Conservation (phyloP, 2,888 invertebrate genomes). For the Rhabditoides inermis region DNA sequence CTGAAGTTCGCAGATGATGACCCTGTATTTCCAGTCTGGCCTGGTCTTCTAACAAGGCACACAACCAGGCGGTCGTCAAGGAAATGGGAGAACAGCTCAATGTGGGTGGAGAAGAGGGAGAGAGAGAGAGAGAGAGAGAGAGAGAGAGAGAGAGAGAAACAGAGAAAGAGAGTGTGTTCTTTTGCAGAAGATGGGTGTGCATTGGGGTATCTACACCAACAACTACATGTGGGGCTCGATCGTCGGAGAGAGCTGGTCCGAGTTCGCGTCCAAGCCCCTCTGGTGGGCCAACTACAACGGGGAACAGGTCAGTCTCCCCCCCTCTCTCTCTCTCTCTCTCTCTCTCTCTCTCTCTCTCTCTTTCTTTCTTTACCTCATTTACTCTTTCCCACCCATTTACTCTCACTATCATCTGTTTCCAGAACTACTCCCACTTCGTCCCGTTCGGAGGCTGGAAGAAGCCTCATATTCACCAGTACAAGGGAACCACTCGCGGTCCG, state of each 20-base stretch:
- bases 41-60: too few species aligned
- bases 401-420: not conserved
- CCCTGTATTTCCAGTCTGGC: too few species aligned
- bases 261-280: not conserved
- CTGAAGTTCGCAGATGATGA: too few species aligned
- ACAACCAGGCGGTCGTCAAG: too few species aligned
- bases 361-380: not conserved
- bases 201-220: constrained; percentile 7
- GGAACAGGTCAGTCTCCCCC: not conserved
- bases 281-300: not conserved
- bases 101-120: too few species aligned
- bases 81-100: too few species aligned
- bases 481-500: not conserved
- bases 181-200: not conserved
- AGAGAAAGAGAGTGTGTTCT: not conserved
- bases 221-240: not conserved
- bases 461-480: constrained; percentile 2
- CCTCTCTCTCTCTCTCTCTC: not conserved
- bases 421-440: not conserved
- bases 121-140: too few species aligned
- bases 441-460: constrained; percentile 1
- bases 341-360: not conserved
- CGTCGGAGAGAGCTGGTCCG: too few species aligned
- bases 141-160: too few species aligned
- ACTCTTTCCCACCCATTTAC: not conserved